phyloP scores from a whole-genome alignment of 2,113 vertebrate genomes.

The Chamaetylas fuelleborni region DNA sequence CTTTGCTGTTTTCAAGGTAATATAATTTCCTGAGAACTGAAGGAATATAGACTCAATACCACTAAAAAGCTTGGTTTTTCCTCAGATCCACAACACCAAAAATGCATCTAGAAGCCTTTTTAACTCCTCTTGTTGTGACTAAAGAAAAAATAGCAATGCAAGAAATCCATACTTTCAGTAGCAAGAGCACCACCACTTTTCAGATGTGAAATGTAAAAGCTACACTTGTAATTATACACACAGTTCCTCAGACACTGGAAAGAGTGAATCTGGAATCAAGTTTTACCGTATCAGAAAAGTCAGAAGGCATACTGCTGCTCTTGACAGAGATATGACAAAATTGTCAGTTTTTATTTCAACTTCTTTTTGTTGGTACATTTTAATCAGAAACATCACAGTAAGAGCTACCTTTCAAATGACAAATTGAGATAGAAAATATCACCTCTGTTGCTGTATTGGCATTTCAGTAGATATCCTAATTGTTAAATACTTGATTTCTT shows the following conservation, averaged over 20 bases:
- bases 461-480: background rate
- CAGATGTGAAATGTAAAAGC: background rate
- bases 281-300: background rate
- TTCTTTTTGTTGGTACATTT: background rate
- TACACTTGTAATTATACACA: background rate
- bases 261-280: background rate
- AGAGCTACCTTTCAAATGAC: background rate
- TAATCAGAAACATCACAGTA: background rate
- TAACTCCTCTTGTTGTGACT: background rate
- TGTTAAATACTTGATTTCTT: background rate
- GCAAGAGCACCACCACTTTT: background rate
- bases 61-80: background rate
- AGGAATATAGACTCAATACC: background rate
- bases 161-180: background rate
- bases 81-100: background rate
- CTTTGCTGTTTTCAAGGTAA: slow-evolving; percentile 2
- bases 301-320: background rate
- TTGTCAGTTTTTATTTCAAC: background rate
- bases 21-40: background rate
- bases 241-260: background rate
- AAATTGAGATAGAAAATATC: background rate
- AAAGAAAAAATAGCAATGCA: background rate
- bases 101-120: background rate
- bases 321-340: background rate
- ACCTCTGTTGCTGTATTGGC: background rate